phyloP scores from a whole-genome alignment of 2,797 vertebrate genomes.

The Anisognathus igniventris region DNA sequence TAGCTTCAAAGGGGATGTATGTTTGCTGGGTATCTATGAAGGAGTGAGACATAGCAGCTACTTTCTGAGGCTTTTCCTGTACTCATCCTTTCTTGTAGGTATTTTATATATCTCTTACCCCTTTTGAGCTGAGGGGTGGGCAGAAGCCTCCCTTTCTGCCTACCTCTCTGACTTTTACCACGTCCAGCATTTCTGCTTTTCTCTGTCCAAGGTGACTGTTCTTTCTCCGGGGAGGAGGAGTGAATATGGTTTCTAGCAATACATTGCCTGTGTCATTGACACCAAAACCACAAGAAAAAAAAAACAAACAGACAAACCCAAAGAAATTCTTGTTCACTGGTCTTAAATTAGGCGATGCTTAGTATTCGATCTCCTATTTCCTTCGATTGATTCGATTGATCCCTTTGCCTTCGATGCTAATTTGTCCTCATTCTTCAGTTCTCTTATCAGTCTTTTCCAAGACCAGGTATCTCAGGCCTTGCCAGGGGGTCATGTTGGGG shows the following conservation, averaged over 20 bases:
- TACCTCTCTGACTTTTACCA: neutral
- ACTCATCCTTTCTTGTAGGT: neutral
- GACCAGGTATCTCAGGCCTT: rapidly evolving
- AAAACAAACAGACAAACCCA: neutral
- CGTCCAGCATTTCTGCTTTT: neutral
- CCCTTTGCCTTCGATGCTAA: neutral
- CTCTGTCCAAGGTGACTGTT: rapidly evolving
- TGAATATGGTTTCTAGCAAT: neutral
- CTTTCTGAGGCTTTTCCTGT: neutral
- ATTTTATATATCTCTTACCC: neutral
- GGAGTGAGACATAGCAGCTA: neutral
- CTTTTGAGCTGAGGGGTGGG: neutral
- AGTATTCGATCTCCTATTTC: neutral
- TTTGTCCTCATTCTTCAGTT: neutral
- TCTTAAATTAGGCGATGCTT: neutral
- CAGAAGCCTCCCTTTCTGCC: neutral
- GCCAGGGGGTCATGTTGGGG: rapidly evolving
- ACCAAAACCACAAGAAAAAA: rapidly evolving
- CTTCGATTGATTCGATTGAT: neutral
- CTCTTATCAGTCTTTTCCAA: neutral
- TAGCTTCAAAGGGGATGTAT: neutral
- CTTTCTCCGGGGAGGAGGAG: neutral
- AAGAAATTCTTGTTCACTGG: neutral
- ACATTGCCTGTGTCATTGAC: neutral
- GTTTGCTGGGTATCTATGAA: neutral